Evolutionary conservation across 2,113 vertebrate species (phyloP), one percentile per base, ranked within the genome.

Genomic region (Corvus cornix): DNA sequence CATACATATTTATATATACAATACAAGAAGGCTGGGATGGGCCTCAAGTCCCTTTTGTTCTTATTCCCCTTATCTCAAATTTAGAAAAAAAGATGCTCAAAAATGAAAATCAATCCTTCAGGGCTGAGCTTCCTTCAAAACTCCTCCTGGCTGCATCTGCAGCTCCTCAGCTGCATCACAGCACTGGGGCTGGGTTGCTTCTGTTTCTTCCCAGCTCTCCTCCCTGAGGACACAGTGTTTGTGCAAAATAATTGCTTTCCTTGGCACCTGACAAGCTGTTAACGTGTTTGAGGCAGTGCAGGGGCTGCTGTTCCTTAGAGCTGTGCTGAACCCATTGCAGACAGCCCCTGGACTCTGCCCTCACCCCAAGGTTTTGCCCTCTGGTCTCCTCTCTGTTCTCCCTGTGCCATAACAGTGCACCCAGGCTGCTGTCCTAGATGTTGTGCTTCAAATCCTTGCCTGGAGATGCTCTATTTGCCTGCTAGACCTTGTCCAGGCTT

Each of bases 161-260:
- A 35, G 76, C 39, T 53, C 14, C 77, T 66, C 9, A 16, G 52
- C 41, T 41, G 52, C 39, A 19, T 46, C 39, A 28, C 58, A 64
- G 4, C 4, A 0, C n/a, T 0, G 2, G 37, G 53, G 35, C 31
- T 7, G 3, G 16, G 51, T 82, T 53, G 44, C 53, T 82, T 52
- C 64, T 72, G 37, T 51, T 41, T 46, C 39, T 60, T 75, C 62
- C 33, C 55, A 62, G 48, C 63, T 43, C 78, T 91, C 39, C 70
- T 92, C 91, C 49, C 55, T 0, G 0, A 68, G 62, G 44, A 60
- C 16, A 26, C 3, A 0, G 4, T 23, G 48, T 72, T 87, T 68
- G 43, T 75, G 53, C 59, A n/a, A 69, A 84, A 59, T 19, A 74
- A 51, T 51, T 58, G 35, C 56, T 89, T 91, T 81, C 23, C 72